Base-by-base conservation (phyloP, 2,797 vertebrate genomes). In the Cygnus olor region DNA sequence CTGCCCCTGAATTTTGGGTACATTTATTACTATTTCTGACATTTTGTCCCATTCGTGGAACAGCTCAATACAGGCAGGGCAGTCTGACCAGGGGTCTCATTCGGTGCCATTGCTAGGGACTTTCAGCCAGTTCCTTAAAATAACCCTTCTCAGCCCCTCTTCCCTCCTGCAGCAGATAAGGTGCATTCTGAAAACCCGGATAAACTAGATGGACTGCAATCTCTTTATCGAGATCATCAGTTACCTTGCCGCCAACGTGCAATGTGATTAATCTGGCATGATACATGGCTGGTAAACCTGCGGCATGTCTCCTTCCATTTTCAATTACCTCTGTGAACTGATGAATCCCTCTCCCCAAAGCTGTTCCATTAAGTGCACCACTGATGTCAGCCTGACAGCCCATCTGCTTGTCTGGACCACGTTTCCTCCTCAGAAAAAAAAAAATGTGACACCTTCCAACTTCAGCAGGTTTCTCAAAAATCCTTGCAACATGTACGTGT, bases 361-460 rank as follows among this genome's bases (percentile, higher is more conserved):
- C 95, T 92, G 93, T 74, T 96, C 61, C 69, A 68, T 82, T 89
- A 80, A 95, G 76, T 56, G 71, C 82, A 90, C 40, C 86, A 85
- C 92, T 77, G 90, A 87, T 95, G 94, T 71, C 94, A 96, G 95
- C 68, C 90, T 95, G 95, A 95, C 95, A 95, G 93, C 93, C 95
- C 94, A 97, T 95, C 95, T 96, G 95, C 93, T 95, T 32, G 68
- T 89, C 95, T 97, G 94, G 92, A 93, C 94, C 69, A 58, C 1
- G 5, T 77, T 96, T 83, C 88, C 84, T 89, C 92, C 87, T 80
- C 92, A 89, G 86, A 74, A 90, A 84, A 38, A 54, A 47, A 40
- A 19, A 4, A 1, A 49, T 36, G 27, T 94, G 88, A 96, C 81
- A 95, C 81, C 90, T 95, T 87, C 90, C 93, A 94, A 58, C 78